These are phyloP conservation scores for Conomelus anceps DNA, from an alignment of 2,888 invertebrate species.

Conservation along the genomic window DNA sequence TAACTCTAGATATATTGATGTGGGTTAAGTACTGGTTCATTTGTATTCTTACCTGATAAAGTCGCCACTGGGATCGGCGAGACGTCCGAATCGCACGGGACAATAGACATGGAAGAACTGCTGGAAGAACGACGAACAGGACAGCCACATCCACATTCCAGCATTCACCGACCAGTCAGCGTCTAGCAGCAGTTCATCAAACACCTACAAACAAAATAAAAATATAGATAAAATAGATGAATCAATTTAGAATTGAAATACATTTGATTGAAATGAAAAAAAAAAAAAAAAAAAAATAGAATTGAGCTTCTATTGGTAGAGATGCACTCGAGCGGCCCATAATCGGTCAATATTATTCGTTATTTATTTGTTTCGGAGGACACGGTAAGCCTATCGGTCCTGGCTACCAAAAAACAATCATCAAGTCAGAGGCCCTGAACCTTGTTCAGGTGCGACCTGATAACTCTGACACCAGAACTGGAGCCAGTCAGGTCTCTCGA, in stretches of 20 bases:
- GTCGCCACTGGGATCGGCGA: slow-evolving; percentile 80
- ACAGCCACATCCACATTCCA: slow-evolving; percentile 87
- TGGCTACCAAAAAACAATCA: no score
- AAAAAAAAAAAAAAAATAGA: neutral
- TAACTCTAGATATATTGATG: neutral
- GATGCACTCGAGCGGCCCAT: no score
- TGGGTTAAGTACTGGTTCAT: neutral
- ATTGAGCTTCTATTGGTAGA: no score
- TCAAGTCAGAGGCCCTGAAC: no score
- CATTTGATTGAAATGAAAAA: neutral
- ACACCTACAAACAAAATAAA: slow-evolving; percentile 52
- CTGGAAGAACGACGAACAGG: slow-evolving; percentile 80
- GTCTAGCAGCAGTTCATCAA: slow-evolving; percentile 73
- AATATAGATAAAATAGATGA: neutral
- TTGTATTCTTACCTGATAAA: slow-evolving; percentile 61
- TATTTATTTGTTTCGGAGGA: no score
- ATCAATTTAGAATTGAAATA: neutral
- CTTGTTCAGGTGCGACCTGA: no score
- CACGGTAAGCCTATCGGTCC: no score
- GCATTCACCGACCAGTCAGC: slow-evolving; percentile 86
- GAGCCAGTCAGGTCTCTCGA: no score
- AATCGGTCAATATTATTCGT: no score
- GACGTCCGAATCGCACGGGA: slow-evolving; percentile 72
- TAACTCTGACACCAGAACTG: no score
- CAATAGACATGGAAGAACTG: slow-evolving; percentile 83